Base-by-base conservation (phyloP, 2,113 vertebrate species). In the Alces alces region DNA sequence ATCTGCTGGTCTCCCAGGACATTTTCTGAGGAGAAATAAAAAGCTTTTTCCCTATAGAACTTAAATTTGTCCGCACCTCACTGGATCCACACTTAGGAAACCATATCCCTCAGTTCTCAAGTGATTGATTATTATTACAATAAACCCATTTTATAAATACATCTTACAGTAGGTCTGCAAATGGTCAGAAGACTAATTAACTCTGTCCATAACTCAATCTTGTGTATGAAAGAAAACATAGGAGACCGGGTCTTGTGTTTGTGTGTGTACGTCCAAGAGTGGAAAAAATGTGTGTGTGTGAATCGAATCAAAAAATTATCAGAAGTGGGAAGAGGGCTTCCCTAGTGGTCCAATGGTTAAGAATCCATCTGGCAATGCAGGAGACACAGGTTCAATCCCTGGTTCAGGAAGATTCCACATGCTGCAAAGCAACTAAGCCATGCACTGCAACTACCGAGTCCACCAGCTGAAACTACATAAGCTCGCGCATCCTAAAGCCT, bases 11-110 rank as follows among this genome's bases (percentile, higher is more conserved):
- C n/a, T 93, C 66, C 79, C 39, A 79, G 33, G 43, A 76, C 4
- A 85, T 21, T 91, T 89, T 79, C 28, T 25, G 16, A 33, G 47
- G 17, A 2, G 14, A 95, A 93, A 70, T 57, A 33, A 28, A 73
- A 64, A 8, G 43, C 54, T n/a, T 57, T 52, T 47, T 43, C 21
- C 47, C 82, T 89, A 92, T 0, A 93, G 78, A 80, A 87, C 12
- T 58, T 52, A 82, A 87, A 27, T 60, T 64, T 95, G 43, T 30
- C 12, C 89, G 19, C 50, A 55, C 2, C 57, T 91, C 66, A 55
- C 17, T 57, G 27, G 89, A 93, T 73, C 16, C 61, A 33, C 96
- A 97, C 19, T 19, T 78, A 95, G 91, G 45, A 95, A 89, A 95
- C 7, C 2, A 30, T 14, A 83, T 23, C 21, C 36, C 30, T 88